Evolutionary conservation across 1,140 invertebrate species (phyloP), one percentile per base, ranked within the genome.

Genomic region (Xylocopa sonorina): DNA sequence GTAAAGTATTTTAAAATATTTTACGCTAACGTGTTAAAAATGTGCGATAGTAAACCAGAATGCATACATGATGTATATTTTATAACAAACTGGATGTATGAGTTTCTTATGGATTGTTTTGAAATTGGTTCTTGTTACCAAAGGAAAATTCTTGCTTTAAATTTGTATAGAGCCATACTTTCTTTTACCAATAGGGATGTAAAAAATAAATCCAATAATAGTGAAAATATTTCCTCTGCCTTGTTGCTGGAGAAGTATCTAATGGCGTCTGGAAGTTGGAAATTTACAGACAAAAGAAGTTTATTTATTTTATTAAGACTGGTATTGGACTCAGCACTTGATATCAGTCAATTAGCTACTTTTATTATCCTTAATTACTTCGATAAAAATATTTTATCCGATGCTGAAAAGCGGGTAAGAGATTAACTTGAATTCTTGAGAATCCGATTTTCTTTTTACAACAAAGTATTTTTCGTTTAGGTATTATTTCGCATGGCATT

Each of bases 121-220:
- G 89, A 92, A 80, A 90, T 93, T 55, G 93, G 93, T 38, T 92
- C 92, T n/a, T 93, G 93, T 83, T 95, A 94, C 86, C 94, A 95
- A 86, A 82, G 94, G 41, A 93, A 92, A 82, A 91, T 93, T 55
- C 81, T 93, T n/a, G 93, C 91, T 64, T 80, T 94, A 21, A 90
- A 89, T 27, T 80, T 94, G 43, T 93, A 90, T 69, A 89, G 79
- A 63, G 86, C 89, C 46, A 74, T 91, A 77, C 85, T 93, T 27
- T 71, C 38, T 38, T 86, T 83, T 21, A 88, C 55, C 18, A 68
- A 75, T 63, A 58, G 24, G 14, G 57, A 27, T 18, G 53, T 18
- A 10, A 21, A 34, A 16, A 75, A 55, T 38, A 83, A 24, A 9
- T 57, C 50, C 0, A 63, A 55, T 0, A 53, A 41, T 16, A 18